Base-by-base conservation (phyloP, 2,888 invertebrate genomes). In the Pocota personata region DNA sequence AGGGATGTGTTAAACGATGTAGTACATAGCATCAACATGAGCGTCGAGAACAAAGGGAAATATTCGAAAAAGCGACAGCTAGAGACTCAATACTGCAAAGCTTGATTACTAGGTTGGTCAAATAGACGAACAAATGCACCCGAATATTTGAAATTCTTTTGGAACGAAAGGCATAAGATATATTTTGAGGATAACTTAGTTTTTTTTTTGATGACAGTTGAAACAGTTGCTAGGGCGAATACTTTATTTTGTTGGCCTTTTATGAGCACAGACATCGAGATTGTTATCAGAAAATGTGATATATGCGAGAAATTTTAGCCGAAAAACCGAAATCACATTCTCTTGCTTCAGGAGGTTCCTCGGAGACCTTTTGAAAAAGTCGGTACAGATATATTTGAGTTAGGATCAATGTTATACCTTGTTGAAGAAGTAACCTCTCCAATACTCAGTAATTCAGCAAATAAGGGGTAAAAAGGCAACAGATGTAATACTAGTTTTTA, bases 41-140 rank as follows among this genome's bases (percentile, higher is more conserved):
- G n/a, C n/a, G n/a, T n/a, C n/a, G n/a, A n/a, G n/a, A n/a, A n/a
- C n/a, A n/a, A n/a, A n/a, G n/a, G n/a, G n/a, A n/a, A n/a, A n/a
- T n/a, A n/a, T n/a, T n/a, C n/a, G n/a, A n/a, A n/a, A n/a, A n/a
- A n/a, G n/a, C n/a, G n/a, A n/a, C n/a, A n/a, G n/a, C n/a, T n/a
- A n/a, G n/a, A n/a, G n/a, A n/a, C n/a, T n/a, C n/a, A n/a, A n/a
- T n/a, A n/a, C n/a, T n/a, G n/a, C n/a, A n/a, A n/a, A n/a, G n/a
- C n/a, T n/a, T n/a, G n/a, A n/a, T n/a, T n/a, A n/a, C n/a, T 16
- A 82, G 76, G 52, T 69, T 88, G n/a, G 24, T 50, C 8, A 87
- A 87, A 55, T 86, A 88, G 82, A 46, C 87, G 8, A 35, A 76
- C 32, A 55, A 73, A 60, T 43, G 79, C 19, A 48, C 64, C 40